These are phyloP conservation scores for Catharus ustulatus DNA, from an alignment of 2,797 vertebrate species.

Conservation along the genomic window DNA sequence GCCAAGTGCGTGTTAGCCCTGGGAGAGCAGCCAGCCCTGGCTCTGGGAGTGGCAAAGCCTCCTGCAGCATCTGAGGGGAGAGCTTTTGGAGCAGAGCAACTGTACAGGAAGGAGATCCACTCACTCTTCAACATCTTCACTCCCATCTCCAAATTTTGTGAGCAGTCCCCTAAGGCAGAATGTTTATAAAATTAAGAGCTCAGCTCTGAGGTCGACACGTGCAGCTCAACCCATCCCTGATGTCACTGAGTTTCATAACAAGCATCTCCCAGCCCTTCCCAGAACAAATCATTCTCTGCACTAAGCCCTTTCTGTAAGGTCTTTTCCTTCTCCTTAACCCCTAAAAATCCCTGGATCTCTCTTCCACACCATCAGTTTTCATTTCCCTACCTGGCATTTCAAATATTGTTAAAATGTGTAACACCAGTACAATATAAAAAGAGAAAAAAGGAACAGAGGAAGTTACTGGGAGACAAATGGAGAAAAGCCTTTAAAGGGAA, in stretches of 20 bases:
- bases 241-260: not conserved
- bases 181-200: conserved; percentile 20
- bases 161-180: conserved; percentile 70
- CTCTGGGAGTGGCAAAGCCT: not conserved
- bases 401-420: not conserved
- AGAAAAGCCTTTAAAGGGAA: not conserved
- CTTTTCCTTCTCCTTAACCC: not conserved
- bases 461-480: not conserved
- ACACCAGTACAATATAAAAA: not conserved
- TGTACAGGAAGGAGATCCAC: conserved; percentile 2
- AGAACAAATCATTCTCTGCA: not conserved
- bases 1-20: not conserved
- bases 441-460: not conserved
- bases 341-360: not conserved
- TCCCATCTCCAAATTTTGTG: conserved; percentile 68
- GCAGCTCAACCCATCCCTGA: not conserved
- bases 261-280: not conserved
- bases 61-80: not conserved
- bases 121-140: conserved; percentile 74
- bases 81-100: not conserved
- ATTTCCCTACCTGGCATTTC: not conserved
- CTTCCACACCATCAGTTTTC: not conserved
- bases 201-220: not conserved
- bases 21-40: not conserved
- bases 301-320: not conserved